phyloP scores from a whole-genome alignment of 1,140 invertebrate genomes.

The Zaprionus ornatus region DNA sequence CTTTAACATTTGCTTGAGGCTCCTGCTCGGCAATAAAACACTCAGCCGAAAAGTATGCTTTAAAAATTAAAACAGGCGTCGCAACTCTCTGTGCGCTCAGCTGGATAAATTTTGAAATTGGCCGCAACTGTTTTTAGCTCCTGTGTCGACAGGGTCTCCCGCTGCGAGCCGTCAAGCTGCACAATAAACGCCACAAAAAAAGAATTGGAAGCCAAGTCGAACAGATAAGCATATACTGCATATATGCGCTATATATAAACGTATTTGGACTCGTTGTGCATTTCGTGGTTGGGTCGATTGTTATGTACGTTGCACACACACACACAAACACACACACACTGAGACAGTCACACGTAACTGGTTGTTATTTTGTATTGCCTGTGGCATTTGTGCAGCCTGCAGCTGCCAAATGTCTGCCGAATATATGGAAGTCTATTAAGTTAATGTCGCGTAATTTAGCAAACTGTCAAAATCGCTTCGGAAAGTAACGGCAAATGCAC shows the following conservation, averaged over 20 bases:
- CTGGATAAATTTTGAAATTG: neutral
- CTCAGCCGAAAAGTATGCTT: neutral
- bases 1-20: neutral
- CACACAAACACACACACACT: neutral
- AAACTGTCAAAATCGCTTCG: slow-evolving; percentile 75
- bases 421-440: slow-evolving; percentile 78
- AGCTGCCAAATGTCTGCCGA: slow-evolving; percentile 76
- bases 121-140: neutral
- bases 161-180: neutral
- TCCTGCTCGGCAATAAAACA: neutral
- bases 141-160: neutral
- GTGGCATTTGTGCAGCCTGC: slow-evolving; percentile 49
- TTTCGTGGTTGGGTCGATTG: slow-evolving; percentile 27
- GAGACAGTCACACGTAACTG: slow-evolving; percentile 9
- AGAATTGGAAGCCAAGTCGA: neutral
- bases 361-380: slow-evolving; percentile 44
- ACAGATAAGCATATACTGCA: slow-evolving; percentile 1
- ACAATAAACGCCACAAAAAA: slow-evolving; percentile 1
- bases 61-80: neutral
- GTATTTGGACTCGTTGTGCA: slow-evolving; percentile 3
- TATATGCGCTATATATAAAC: neutral
- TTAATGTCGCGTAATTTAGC: slow-evolving; percentile 80
- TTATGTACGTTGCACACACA: neutral
- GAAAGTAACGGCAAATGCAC: slow-evolving; percentile 60
- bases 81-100: neutral